These are phyloP conservation scores for Lepisosteus osseus DNA, from an alignment of 2,113 vertebrate genomes.

Conservation along the genomic window DNA sequence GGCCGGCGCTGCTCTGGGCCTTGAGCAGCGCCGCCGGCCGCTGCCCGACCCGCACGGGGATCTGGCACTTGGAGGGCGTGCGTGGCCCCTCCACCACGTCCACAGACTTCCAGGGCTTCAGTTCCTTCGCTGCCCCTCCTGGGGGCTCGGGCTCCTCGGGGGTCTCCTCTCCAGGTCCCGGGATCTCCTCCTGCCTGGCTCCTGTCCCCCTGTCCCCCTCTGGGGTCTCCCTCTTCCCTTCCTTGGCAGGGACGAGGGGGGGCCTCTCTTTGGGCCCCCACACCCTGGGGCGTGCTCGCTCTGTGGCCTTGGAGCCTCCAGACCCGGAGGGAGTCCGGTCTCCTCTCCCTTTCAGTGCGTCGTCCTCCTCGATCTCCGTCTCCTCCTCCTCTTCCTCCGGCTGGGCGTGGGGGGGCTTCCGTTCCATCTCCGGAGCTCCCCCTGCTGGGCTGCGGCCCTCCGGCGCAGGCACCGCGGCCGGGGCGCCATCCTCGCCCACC, in stretches of 20 bases:
- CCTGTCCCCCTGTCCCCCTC: too few species aligned
- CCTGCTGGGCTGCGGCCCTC: constrained; percentile 35
- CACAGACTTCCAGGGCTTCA: constrained; percentile 8
- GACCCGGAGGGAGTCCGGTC: neutral
- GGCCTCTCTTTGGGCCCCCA: too few species aligned
- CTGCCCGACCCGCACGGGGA: constrained; percentile 49
- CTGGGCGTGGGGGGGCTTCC: constrained; percentile 16
- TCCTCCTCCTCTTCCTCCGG: constrained; percentile 35
- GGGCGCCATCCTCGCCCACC: constrained; percentile 59
- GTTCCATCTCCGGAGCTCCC: constrained; percentile 34
- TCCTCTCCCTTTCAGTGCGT: constrained; percentile 30
- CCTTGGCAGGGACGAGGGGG: too few species aligned
- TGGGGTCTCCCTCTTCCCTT: too few species aligned
- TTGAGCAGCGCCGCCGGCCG: constrained; percentile 60
- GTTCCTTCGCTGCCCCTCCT: constrained; percentile 22
- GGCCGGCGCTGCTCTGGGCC: constrained; percentile 52
- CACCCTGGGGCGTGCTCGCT: too few species aligned
- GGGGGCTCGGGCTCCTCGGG: neutral
- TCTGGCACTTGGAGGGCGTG: constrained; percentile 47
- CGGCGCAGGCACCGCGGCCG: constrained; percentile 24
- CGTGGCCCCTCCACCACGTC: constrained; percentile 41
- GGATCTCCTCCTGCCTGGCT: too few species aligned
- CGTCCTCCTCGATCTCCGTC: constrained; percentile 7
- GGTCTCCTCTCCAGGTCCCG: neutral
- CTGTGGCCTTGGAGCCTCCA: too few species aligned